Evolutionary conservation across 2,888 invertebrate genomes (phyloP), one percentile per base, ranked within the genome.

Genomic region (Altica lythri): DNA sequence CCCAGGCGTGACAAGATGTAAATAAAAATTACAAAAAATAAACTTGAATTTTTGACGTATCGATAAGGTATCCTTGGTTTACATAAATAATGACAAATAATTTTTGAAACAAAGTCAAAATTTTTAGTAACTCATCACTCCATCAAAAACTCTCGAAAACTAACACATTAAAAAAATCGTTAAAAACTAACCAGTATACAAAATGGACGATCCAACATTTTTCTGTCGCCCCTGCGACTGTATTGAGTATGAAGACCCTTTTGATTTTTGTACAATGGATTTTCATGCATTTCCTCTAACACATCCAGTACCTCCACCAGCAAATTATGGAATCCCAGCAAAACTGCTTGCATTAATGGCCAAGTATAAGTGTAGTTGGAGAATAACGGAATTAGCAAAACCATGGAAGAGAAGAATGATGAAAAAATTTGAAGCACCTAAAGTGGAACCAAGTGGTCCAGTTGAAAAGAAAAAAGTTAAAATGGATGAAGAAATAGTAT

Each of bases 351-450:
- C 55, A 8, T 55, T 64, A 9, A 52, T 64, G 57, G 42, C 40
- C 16, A 68, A 67, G 52, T 67, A 64, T 47, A 62, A 65, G 38
- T 59, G 55, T 51, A 59, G 59, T 38, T 66, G 68, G 65, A 53
- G 67, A 35, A 10, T 67, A 2, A 45, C 53, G 3, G 57, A 65
- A 12, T 40, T 67, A 16, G 32, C 65, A 1, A 59, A 55, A 46
- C 64, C 40, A 2, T 18, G 19, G 13, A 8, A 19, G 10, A n/a
- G 40, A 2, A 40, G 12, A 25, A 10, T 22, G 2, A 19, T 19
- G 3, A 55, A 49, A 12, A 40, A 38, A 14, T 30, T 19, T n/a
- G 37, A 19, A 8, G 12, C 22, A 2, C 40, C 49, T 10, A 12
- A 53, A 34, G 17, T 17, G 8, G 12, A 14, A 10, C 43, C 44